A percentile compares a stretch with the other conserved stretches of the same genome.
Conservation (phyloP, 2,888 invertebrate species). For the Synergus umbraculus region DNA sequence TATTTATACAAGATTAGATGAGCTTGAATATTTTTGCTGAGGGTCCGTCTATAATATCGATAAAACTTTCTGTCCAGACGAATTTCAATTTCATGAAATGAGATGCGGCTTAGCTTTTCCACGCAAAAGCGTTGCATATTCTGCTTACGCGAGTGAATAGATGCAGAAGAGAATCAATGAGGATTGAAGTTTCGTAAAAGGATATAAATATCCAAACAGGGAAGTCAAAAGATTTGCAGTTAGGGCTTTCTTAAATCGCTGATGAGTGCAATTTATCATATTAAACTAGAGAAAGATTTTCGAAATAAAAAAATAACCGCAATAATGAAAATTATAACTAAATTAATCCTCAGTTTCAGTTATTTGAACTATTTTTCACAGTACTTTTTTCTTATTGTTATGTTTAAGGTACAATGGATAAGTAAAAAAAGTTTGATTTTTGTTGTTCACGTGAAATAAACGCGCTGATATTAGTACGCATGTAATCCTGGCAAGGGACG, state of each 20-base stretch:
- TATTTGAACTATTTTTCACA: too few relatives aligned
- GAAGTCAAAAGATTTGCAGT: slow-evolving; percentile 11
- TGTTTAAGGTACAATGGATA: neutral
- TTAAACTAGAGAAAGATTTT: neutral
- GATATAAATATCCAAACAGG: slow-evolving; percentile 47
- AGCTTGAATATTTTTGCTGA: neutral
- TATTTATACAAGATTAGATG: neutral
- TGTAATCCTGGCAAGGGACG: slow-evolving; percentile 35
- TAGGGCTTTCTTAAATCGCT: slow-evolving; percentile 1
- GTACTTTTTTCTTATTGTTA: neutral
- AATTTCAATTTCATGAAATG: slow-evolving; percentile 62
- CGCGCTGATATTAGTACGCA: slow-evolving; percentile 24
- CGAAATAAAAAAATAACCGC: neutral
- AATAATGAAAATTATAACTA: neutral
- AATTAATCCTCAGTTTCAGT: neutral
- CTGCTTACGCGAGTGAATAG: slow-evolving; percentile 53
- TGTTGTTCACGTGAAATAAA: slow-evolving; percentile 6
- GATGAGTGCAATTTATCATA: neutral
- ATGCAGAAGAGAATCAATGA: slow-evolving; percentile 53
- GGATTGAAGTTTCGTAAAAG: slow-evolving; percentile 48
- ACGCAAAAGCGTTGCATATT: slow-evolving; percentile 58
- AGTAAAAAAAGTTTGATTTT: slow-evolving; percentile 22
- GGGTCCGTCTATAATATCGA: slow-evolving; percentile 45
- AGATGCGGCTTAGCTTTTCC: slow-evolving; percentile 59
- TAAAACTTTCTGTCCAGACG: slow-evolving; percentile 55